A percentile compares a stretch with the other conserved stretches of the same genome.
Evolutionary conservation across 2,797 vertebrate genomes (phyloP).

Genomic region (Chloroceryle amazona): DNA sequence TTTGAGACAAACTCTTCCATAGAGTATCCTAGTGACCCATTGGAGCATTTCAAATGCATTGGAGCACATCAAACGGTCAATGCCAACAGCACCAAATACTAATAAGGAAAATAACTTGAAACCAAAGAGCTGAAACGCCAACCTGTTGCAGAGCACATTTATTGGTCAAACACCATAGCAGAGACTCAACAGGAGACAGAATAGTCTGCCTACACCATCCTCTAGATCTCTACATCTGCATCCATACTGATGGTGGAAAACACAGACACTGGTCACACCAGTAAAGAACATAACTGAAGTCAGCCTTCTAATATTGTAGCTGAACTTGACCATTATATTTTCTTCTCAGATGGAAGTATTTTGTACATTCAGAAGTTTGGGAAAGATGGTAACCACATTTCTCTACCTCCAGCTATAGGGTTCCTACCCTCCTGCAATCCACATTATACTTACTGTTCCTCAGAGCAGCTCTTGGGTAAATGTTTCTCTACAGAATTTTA

Average conservation of each 20-base stretch:
- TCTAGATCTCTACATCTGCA: background rate
- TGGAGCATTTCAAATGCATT: background rate
- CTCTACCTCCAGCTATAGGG: fast-evolving
- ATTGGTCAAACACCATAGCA: background rate
- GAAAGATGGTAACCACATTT: background rate
- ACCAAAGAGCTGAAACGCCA: background rate
- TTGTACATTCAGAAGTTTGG: background rate
- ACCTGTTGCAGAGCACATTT: background rate
- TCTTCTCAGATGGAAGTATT: background rate
- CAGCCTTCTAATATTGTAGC: background rate
- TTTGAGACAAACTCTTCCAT: background rate
- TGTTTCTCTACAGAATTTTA: background rate
- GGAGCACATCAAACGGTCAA: background rate
- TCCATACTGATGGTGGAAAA: background rate
- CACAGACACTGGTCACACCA: background rate
- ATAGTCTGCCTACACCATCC: background rate
- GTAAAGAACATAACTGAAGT: background rate
- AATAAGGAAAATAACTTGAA: background rate
- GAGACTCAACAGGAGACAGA: background rate
- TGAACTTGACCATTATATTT: fast-evolving
- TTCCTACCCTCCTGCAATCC: background rate
- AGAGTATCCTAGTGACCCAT: background rate
- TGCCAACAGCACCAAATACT: background rate
- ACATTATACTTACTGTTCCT: background rate
- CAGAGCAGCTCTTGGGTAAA: fast-evolving